Evolutionary conservation across 2,113 vertebrate species (phyloP), one percentile per base, ranked within the genome.

Genomic region (Nanorana parkeri): DNA sequence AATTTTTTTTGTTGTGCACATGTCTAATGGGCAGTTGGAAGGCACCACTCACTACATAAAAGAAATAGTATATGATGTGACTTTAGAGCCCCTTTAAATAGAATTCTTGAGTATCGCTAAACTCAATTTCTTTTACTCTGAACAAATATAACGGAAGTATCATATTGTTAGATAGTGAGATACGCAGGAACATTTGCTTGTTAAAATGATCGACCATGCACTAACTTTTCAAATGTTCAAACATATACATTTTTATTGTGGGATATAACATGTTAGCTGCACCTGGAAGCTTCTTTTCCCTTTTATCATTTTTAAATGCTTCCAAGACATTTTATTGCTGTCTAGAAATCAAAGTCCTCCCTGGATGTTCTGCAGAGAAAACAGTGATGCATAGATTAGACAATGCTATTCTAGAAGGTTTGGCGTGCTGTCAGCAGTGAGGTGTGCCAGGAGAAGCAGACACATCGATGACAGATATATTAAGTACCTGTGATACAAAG

Each of bases 361-460:
- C 24, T 84, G 47, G 20, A 20, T 80, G 55, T 55, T 1, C 20
- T 84, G 78, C 28, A 65, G 77, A 72, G 24, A 79, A 85, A 64
- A 77, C 61, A 79, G 83, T 29, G 56, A 85, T 83, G 58, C 16
- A 13, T 71, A 85, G 75, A 81, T 85, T 78, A 84, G 81, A 83
- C 83, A 81, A 86, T 75, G 84, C 28, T 78, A 69, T 56, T 68
- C 26, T 55, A 81, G 67, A 72, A 60, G 20, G 83, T 86, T 86
- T 87, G 85, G 84, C 87, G 52, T 83, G 77, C 47, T 86, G 86
- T 90, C 87, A 90, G 29, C 23, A 26, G 85, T 64, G 89, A 89
- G 86, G 85, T 89, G 86, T 80, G 69, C 72, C 69, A 88, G 86
- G 84, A 88, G 78, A 88, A 87, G 71, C 89, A 89, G 87, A 90